A percentile compares a stretch with the other conserved stretches of the same genome.
These are phyloP conservation scores for Leptobrachium ailaonicum DNA, from an alignment of 2,113 vertebrate species.

Conservation along the genomic window DNA sequence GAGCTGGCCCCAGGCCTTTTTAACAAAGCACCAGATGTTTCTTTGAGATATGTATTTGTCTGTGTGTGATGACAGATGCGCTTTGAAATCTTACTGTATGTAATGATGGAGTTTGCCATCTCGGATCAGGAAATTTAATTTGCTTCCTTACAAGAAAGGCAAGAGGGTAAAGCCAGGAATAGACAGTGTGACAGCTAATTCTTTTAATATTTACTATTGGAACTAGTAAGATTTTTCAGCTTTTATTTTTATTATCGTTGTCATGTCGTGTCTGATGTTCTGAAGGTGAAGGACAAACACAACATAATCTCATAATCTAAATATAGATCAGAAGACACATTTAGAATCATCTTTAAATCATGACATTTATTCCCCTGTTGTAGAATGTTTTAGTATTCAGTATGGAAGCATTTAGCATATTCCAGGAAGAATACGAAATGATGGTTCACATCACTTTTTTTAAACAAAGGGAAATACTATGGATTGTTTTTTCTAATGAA, in stretches of 20 bases:
- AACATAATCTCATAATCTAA: background rate
- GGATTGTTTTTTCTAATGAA: too few species aligned
- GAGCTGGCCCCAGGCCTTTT: slow-evolving; percentile 70
- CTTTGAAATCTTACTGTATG: slow-evolving; percentile 74
- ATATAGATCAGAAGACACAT: background rate
- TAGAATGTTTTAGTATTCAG: too few species aligned
- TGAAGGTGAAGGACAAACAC: slow-evolving; percentile 37
- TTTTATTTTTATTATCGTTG: slow-evolving; percentile 44
- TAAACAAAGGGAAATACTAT: too few species aligned
- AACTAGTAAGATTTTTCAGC: background rate
- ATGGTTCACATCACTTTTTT: too few species aligned
- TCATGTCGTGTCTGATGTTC: slow-evolving; percentile 55
- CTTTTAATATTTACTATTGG: slow-evolving; percentile 49
- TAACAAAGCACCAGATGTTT: slow-evolving; percentile 77
- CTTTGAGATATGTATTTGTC: slow-evolving; percentile 73
- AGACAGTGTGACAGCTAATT: slow-evolving; percentile 54
- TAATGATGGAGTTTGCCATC: slow-evolving; percentile 72
- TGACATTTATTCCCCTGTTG: too few species aligned
- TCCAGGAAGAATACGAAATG: too few species aligned
- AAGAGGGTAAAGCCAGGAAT: slow-evolving; percentile 58
- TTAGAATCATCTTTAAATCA: too few species aligned
- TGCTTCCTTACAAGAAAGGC: slow-evolving; percentile 63
- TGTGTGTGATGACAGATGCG: slow-evolving; percentile 76
- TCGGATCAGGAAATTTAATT: slow-evolving; percentile 73
- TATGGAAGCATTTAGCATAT: too few species aligned